A percentile compares a stretch with the other conserved stretches of the same genome.
phyloP scores from a whole-genome alignment of 2,797 vertebrate genomes.

The Avahi laniger region DNA sequence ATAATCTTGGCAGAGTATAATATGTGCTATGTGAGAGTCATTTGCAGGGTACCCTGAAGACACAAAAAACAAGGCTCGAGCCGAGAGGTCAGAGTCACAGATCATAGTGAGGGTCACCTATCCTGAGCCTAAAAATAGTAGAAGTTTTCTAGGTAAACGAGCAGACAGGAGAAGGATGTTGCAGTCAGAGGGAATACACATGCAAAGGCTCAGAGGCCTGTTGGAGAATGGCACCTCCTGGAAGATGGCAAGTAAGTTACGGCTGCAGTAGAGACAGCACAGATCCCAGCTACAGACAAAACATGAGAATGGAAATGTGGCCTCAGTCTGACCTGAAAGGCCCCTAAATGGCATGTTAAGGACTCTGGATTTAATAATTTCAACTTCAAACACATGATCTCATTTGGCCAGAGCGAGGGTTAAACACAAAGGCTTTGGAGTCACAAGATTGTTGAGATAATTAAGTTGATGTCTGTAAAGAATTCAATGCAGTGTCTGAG shows the following conservation, averaged over 20 bases:
- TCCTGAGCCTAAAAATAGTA: background rate
- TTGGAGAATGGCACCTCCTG: background rate
- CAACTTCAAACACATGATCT: background rate
- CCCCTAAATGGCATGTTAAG: background rate
- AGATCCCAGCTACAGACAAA: background rate
- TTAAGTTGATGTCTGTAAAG: background rate
- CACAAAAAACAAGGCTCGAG: background rate
- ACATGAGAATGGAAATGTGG: background rate
- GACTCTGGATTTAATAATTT: background rate
- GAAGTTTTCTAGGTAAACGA: background rate
- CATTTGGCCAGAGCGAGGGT: background rate
- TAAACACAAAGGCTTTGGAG: background rate
- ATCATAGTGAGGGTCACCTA: background rate
- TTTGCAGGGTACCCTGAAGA: background rate
- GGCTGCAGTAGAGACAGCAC: background rate
- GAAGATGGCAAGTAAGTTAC: background rate
- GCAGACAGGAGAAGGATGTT: background rate
- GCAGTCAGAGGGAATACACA: background rate
- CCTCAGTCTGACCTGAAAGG: background rate
- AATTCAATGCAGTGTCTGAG: background rate
- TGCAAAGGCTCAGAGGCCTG: background rate
- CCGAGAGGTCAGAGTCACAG: background rate
- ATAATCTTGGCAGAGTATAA: background rate
- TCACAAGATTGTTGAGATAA: background rate
- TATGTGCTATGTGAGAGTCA: accelerated